A percentile compares a stretch with the other conserved stretches of the same genome.
Conservation (phyloP, 2,113 vertebrate genomes). For the Acrocephalus arundinaceus region DNA sequence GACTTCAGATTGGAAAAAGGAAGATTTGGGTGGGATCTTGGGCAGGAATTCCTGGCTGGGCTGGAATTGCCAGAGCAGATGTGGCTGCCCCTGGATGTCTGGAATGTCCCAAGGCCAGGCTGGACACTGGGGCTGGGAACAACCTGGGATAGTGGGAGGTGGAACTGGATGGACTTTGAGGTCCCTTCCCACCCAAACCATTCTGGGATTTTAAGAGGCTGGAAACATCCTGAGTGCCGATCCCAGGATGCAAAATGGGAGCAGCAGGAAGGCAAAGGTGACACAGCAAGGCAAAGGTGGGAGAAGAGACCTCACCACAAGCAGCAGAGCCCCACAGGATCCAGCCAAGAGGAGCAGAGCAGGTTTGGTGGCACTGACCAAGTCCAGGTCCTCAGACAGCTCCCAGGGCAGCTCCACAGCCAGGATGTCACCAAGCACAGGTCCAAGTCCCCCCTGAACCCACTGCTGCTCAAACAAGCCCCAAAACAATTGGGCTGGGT, state of each 20-base stretch:
- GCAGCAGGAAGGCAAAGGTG: not conserved
- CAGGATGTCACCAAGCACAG: not conserved
- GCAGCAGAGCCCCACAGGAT: not conserved
- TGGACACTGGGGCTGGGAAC: not conserved
- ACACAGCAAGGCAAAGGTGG: not conserved
- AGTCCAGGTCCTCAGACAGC: not conserved
- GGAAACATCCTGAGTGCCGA: accelerated
- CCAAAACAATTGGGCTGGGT: accelerated
- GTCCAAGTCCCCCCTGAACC: not conserved
- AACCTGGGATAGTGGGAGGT: accelerated
- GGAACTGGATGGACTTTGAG: accelerated
- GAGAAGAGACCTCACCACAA: not conserved
- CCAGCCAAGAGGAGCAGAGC: not conserved
- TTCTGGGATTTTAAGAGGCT: not conserved
- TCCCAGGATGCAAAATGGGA: not conserved
- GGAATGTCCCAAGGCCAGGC: accelerated
- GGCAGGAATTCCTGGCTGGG: not conserved
- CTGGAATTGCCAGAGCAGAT: not conserved
- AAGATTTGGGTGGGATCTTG: not conserved
- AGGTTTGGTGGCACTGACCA: not conserved
- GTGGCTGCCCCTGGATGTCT: not conserved
- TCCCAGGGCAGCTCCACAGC: not conserved
- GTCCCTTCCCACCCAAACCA: not conserved
- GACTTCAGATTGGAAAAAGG: not conserved
- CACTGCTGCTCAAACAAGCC: not conserved